Percentiles rank a stretch among this genome's conserved stretches.
phyloP scores from a whole-genome alignment of 2,888 invertebrate species.

The Heliconius cydno region DNA sequence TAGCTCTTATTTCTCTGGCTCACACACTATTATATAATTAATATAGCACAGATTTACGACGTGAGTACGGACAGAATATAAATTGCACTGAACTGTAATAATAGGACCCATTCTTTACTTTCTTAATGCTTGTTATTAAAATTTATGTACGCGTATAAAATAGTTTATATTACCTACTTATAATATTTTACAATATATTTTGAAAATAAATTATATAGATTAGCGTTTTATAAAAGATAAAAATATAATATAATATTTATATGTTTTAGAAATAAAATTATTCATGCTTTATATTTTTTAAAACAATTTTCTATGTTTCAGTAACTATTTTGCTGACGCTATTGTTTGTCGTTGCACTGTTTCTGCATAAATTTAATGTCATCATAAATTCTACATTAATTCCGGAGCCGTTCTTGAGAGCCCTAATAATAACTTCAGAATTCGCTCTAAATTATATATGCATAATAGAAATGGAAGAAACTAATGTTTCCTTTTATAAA shows the following conservation, averaged over 20 bases:
- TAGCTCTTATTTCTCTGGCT: constrained; percentile 54
- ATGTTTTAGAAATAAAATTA: background rate
- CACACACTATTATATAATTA: constrained; percentile 76
- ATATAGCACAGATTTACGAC: constrained; percentile 78
- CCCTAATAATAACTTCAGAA: constrained; percentile 36
- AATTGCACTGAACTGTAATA: constrained; percentile 63
- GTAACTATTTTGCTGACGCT: constrained; percentile 38
- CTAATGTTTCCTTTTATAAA: constrained; percentile 18
- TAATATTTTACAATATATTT: background rate
- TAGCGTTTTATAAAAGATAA: background rate
- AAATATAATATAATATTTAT: background rate
- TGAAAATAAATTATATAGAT: background rate
- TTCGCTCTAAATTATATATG: constrained; percentile 30
- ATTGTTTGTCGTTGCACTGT: constrained; percentile 62
- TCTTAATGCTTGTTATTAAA: constrained; percentile 13
- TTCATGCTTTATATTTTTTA: background rate
- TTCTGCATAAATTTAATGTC: constrained; percentile 79
- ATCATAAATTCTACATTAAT: constrained; percentile 78
- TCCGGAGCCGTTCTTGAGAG: constrained; percentile 50
- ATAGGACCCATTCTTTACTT: constrained; percentile 39
- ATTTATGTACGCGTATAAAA: constrained; percentile 11
- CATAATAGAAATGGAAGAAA: constrained; percentile 22
- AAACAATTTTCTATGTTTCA: background rate
- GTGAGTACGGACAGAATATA: constrained; percentile 75
- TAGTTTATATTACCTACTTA: background rate